These are phyloP conservation scores for Jacana jacana DNA, from an alignment of 2,113 vertebrate species.

Conservation along the genomic window DNA sequence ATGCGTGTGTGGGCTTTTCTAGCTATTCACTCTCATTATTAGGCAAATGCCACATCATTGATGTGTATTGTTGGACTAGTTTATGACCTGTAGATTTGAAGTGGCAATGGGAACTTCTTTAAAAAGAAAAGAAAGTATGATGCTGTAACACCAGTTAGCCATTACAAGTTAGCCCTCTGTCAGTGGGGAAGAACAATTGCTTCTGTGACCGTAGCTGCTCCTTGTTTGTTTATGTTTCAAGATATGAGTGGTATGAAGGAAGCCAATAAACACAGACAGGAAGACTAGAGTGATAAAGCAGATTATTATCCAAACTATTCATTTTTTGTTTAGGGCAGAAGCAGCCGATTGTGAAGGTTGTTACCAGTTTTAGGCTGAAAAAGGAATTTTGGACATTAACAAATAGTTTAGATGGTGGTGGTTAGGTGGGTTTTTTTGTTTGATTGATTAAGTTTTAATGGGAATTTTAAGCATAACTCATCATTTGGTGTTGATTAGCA, in stretches of 20 bases:
- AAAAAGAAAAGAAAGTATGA: background rate
- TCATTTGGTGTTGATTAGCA: background rate
- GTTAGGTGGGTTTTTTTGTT: no score
- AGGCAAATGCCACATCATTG: background rate
- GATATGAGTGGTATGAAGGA: background rate
- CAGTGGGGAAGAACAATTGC: background rate
- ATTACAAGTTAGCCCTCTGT: background rate
- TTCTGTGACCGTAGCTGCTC: background rate
- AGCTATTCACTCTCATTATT: background rate
- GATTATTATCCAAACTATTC: background rate
- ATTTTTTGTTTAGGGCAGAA: background rate
- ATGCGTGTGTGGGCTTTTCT: constrained; percentile 39
- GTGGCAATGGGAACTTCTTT: background rate
- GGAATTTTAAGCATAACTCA: background rate
- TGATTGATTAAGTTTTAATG: background rate
- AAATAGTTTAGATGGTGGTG: background rate
- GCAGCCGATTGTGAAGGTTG: background rate
- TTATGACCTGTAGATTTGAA: background rate
- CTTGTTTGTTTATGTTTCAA: background rate
- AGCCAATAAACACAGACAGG: constrained; percentile 17
- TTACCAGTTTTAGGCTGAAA: background rate
- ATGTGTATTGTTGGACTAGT: background rate
- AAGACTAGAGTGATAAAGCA: background rate
- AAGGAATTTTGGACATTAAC: background rate
- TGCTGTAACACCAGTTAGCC: background rate